These are phyloP conservation scores for Chymomyza amoena DNA, from an alignment of 2,888 invertebrate species.

Conservation along the genomic window DNA sequence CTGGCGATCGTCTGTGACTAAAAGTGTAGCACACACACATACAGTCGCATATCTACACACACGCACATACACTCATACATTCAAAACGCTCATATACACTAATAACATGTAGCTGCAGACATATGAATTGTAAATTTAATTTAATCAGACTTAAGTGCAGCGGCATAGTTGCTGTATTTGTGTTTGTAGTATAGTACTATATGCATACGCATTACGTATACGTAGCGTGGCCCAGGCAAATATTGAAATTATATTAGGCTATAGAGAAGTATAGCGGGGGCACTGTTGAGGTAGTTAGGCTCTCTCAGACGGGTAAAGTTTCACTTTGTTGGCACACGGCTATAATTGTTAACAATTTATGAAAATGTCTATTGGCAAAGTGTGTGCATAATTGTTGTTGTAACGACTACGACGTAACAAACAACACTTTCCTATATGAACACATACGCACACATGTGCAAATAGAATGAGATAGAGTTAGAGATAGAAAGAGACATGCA, in stretches of 20 bases:
- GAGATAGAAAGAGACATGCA: not conserved
- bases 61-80: conserved; percentile 7
- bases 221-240: conserved; percentile 44
- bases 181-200: conserved; percentile 1
- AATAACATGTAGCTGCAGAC: conserved; percentile 25
- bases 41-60: not conserved
- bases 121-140: conserved; percentile 66
- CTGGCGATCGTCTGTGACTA: not conserved
- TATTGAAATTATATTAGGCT: conserved; percentile 34
- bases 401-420: conserved; percentile 10
- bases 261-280: not conserved
- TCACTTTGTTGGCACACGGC: conserved; percentile 42
- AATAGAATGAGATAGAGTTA: not conserved
- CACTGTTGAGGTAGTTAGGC: not conserved
- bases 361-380: conserved; percentile 55
- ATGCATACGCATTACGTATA: conserved; percentile 34
- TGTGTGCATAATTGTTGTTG: conserved; percentile 28
- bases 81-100: not conserved
- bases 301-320: conserved; percentile 29
- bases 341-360: conserved; percentile 65
- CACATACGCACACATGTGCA: too few species aligned
- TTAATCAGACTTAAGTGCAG: conserved; percentile 63
- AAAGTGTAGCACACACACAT: not conserved
- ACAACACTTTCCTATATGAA: conserved; percentile 12
- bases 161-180: conserved; percentile 14